A percentile compares a stretch with the other conserved stretches of the same genome.
Evolutionary conservation across 2,797 vertebrate species (phyloP).

Genomic region (Borostomias antarcticus): DNA sequence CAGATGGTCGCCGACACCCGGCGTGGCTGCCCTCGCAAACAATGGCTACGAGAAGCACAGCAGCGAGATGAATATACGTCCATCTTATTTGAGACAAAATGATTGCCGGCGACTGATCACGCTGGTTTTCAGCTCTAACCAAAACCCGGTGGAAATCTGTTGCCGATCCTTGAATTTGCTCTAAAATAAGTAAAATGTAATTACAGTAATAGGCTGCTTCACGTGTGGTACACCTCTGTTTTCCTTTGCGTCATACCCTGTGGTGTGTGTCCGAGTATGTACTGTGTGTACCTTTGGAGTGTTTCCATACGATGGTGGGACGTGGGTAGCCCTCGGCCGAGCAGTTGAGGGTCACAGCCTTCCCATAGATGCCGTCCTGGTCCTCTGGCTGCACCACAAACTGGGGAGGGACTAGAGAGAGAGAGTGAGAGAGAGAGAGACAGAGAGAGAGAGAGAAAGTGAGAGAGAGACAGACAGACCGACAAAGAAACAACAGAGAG

Average conservation of each 20-base stretch:
- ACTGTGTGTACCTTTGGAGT: constrained; percentile 90
- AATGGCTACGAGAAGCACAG: neutral
- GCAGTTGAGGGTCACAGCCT: constrained; percentile 96
- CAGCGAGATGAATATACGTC: no score
- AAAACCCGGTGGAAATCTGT: no score
- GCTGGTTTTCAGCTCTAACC: no score
- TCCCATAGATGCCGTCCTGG: constrained; percentile 97
- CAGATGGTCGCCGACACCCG: neutral
- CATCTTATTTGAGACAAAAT: no score
- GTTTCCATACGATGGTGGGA: constrained; percentile 97
- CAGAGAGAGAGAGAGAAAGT: neutral
- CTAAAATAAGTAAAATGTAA: no score
- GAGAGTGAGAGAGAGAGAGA: constrained; percentile 25
- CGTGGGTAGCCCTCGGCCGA: constrained; percentile 97
- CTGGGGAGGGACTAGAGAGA: constrained; percentile 88
- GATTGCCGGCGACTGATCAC: no score
- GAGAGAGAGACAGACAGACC: neutral
- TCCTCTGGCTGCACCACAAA: constrained; percentile 98
- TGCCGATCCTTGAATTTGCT: no score
- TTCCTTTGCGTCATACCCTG: no score
- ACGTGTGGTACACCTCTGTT: no score
- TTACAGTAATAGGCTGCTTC: no score
- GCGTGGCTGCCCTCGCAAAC: neutral
- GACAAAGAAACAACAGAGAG: neutral
- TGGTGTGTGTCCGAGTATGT: no score